Evolutionary conservation across 2,113 vertebrate genomes (phyloP).

Genomic region (Dasyprocta punctata): DNA sequence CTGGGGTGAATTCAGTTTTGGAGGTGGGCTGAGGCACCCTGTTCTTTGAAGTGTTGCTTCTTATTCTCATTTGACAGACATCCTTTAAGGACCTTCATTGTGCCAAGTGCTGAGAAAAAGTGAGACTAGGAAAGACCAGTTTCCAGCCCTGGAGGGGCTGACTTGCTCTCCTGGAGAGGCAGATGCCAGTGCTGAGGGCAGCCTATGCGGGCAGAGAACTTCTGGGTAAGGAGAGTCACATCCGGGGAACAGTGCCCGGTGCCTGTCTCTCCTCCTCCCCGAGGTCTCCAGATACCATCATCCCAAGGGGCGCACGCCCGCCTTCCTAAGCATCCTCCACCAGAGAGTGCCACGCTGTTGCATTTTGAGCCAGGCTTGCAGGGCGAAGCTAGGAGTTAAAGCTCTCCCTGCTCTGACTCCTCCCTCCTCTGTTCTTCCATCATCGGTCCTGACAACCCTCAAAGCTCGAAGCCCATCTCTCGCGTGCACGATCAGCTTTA

Average conservation of each 20-base stretch:
- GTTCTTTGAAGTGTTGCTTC: not conserved
- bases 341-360: not conserved
- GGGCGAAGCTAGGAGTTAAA: not conserved
- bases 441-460: not conserved
- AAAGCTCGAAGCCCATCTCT: not conserved
- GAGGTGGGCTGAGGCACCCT: not conserved
- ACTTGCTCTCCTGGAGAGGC: not conserved
- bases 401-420: not conserved
- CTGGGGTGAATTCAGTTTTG: not conserved
- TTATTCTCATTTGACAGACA: not conserved
- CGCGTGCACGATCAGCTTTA: not conserved
- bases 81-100: not conserved
- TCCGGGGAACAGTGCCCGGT: fast-evolving
- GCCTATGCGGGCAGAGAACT: fast-evolving
- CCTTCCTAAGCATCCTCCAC: not conserved
- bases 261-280: not conserved
- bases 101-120: not conserved
- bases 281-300: not conserved
- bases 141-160: not conserved
- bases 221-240: fast-evolving
- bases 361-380: not conserved
- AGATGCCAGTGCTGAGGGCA: fast-evolving
- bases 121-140: not conserved
- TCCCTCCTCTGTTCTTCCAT: not conserved
- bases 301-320: fast-evolving